Base-by-base conservation (phyloP, 1,140 invertebrate species). In the Plectrocnemia conspersa region DNA sequence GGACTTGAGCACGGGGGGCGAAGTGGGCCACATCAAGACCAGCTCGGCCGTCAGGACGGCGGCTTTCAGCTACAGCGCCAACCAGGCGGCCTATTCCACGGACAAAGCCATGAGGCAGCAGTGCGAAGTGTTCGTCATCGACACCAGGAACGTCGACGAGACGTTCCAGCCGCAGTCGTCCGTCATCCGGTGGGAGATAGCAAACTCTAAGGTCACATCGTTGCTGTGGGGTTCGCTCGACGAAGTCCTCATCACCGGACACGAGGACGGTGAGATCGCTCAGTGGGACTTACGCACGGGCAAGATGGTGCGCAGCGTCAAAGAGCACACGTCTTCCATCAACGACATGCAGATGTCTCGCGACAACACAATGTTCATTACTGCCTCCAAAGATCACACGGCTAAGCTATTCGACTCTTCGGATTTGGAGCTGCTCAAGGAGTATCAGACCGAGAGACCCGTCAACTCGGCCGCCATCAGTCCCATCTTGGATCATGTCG, bases 381-480 rank as follows among this genome's bases (percentile, higher is more conserved):
- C 95, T 3, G 93, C 95, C 2, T 96, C 91, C 1, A 91, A 95
- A 72, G 95, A 98, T 74, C 82, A 86, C 56, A 93, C 93, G 11
- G 89, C 95, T 0, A 97, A 95, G 71, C 73, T 98, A 1, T 98
- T 97, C 74, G 93, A 97, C 69, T 83, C 85, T 6, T 84, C 86
- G 29, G 85, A 86, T 7, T 72, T 98, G 16, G 81, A 91, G 68
- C 79, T 85, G 16, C 67, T 98, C 23, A 99, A 98, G 71, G 89
- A 89, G 5, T 99, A 95, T 71, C 95, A 94, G 73, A 97, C 95
- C 11, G 94, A 98, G 65, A 77, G 95, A 60, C 94, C 93, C 5
- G 91, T 98, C 0, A 99, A 98, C 69, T 97, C 94, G 16, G 96
- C 95, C 7, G 87, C 93, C 5, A 87, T 99, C 55, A 97, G 93